These are phyloP conservation scores for Athrips mouffetella DNA, from an alignment of 2,888 invertebrate genomes.

Conservation along the genomic window DNA sequence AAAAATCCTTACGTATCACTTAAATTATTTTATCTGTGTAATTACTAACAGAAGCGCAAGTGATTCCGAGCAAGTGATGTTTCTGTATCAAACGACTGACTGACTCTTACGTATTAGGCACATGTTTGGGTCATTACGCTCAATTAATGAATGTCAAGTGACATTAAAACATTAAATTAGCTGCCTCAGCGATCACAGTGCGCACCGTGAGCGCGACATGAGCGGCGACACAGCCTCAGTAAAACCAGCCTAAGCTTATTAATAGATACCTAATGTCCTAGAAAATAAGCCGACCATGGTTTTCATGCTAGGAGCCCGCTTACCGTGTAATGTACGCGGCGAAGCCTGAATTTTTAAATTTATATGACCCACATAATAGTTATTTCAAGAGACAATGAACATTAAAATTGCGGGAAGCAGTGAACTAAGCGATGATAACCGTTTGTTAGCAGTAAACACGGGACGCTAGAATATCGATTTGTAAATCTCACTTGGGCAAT, in stretches of 20 bases:
- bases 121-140: constrained; percentile 15
- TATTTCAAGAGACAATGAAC: background rate
- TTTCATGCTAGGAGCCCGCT: constrained; percentile 58
- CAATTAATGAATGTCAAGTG: constrained; percentile 28
- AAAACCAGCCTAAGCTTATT: constrained; percentile 67
- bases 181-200: constrained; percentile 53
- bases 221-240: constrained; percentile 50
- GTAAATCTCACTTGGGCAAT: constrained; percentile 39
- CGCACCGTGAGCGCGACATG: constrained; percentile 21
- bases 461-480: constrained; percentile 47
- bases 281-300: constrained; percentile 65
- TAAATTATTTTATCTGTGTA: too few species aligned
- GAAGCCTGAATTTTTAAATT: constrained; percentile 47
- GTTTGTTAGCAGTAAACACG: constrained; percentile 31
- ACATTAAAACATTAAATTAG: constrained; percentile 31
- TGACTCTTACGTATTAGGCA: constrained; percentile 5
- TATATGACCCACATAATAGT: background rate
- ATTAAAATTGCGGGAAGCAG: background rate
- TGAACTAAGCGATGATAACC: constrained; percentile 7
- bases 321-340: constrained; percentile 61
- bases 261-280: constrained; percentile 68
- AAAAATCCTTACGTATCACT: too few species aligned
- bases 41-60: too few species aligned
- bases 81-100: background rate
- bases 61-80: background rate